Base-by-base conservation (phyloP, 1,140 invertebrate species). In the Mycetomoellerius zeteki region DNA sequence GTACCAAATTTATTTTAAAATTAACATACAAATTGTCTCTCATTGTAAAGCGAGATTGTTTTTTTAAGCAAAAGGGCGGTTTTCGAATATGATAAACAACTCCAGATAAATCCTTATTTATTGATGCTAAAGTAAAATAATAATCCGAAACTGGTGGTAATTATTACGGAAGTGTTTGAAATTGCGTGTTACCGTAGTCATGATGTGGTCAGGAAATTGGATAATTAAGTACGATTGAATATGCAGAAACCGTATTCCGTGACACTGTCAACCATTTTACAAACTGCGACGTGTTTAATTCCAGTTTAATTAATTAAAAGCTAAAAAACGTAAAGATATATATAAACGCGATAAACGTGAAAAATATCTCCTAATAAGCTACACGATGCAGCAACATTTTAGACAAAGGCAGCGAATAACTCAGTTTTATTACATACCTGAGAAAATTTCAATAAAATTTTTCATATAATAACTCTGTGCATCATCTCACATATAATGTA, bases 221-320 rank as follows among this genome's bases (percentile, higher is more conserved):
- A 72, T 33, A 82, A 67, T 73, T 81, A 81, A 47, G n/a, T 73
- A 43, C 12, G 10, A 47, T 72, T 73, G 54, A 73, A 84, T 50
- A 58, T 27, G 27, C 12, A 4, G 24, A 82, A 72, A 43, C 6
- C 12, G 19, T 27, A 21, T 24, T 80, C 8, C 27, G 10, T 58
- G 6, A 47, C 33, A 58, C 14, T 1, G 50, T 8, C 19, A 21
- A 52, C n/a, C 19, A 24, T 80, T 65, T 21, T 8, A 37, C n/a
- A 54, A 52, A 21, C 5, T 24, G 30, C 19, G 30, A 6, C 5
- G 16, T 14, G 8, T 19, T 84, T 33, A 21, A 47, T 72, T 72
- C 10, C 6, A 81, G 21, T 30, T 21, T 60, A 47, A 30, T 72
- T 73, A 60, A 84, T 56, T 43, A 56, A 56, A 24, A 71, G 4